Evolutionary conservation across 2,888 invertebrate species (phyloP), one percentile per base, ranked within the genome.

Genomic region (Altica lythri): DNA sequence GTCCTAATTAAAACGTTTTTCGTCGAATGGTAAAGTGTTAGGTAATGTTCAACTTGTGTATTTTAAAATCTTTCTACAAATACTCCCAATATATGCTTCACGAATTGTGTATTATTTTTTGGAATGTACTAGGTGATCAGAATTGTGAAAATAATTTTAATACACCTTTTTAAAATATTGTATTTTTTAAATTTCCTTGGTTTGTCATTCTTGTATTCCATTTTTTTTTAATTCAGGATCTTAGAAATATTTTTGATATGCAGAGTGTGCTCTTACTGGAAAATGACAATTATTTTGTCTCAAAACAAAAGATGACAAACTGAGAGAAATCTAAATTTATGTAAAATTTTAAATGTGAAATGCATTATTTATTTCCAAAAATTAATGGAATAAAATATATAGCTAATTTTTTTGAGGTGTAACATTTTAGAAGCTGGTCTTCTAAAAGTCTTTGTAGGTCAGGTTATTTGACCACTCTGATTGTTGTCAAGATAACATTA

Each of bases 381-480:
- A 8, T 34, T 13, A 34, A 34, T 34, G 34, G 34, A 34, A 34
- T 14, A 4, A 34, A 34, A 34, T 34, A 30, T 30, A 30, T 34
- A 34, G 34, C 34, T 34, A 34, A 34, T 34, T 34, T 46, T 46
- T 46, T 46, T 12, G 17, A 25, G 35, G 34, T 34, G n/a, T 34
- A 34, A 10, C 6, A 34, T 29, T 16, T 35, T 22, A n/a, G 35
- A 46, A 35, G 46, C 46, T 6, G 46, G 35, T 46, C 46, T 35
- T 46, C 46, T 35, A 16, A 35, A 46, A 32, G 35, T 46, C 35
- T 45, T 35, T 6, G 34, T 35, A 44, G 46, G 35, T 46, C 34
- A 17, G 16, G n/a, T n/a, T n/a, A 16, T 46, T 46, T 30, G 34
- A 46, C 46, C 25, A 19, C 4, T 30, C 25, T 30, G 46, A 46